A percentile compares a stretch with the other conserved stretches of the same genome.
Evolutionary conservation across 2,797 vertebrate genomes (phyloP).

Genomic region (Leuciscus waleckii): DNA sequence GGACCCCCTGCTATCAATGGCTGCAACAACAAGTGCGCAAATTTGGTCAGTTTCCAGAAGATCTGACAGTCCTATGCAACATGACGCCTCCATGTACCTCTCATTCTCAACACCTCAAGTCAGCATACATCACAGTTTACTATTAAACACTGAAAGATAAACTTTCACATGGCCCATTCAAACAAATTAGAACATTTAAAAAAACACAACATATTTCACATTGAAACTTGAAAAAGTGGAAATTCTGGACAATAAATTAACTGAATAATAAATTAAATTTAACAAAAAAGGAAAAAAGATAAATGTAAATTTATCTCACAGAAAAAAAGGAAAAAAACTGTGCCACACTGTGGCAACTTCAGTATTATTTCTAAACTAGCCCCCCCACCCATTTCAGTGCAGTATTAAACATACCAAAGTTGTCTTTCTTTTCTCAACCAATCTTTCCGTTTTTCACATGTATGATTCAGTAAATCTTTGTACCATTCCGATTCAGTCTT

Average conservation of each 20-base stretch:
- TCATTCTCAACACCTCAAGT: constrained; percentile 4
- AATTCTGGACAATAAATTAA: constrained; percentile 82
- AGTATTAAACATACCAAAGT: constrained; percentile 69
- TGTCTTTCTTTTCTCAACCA: constrained; percentile 36
- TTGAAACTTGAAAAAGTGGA: constrained; percentile 63
- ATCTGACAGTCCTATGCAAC: not conserved
- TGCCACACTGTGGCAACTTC: constrained; percentile 70
- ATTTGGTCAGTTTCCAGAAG: constrained; percentile 36
- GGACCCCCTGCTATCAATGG: not conserved
- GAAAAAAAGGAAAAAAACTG: constrained; percentile 65
- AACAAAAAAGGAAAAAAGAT: constrained; percentile 71
- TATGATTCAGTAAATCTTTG: constrained; percentile 44
- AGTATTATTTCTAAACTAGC: constrained; percentile 66
- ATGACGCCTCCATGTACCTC: constrained; percentile 3
- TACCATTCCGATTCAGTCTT: constrained; percentile 70
- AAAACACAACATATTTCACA: constrained; percentile 45
- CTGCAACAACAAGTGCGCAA: not conserved
- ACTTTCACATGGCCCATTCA: not conserved
- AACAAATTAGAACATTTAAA: not conserved
- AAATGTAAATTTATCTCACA: constrained; percentile 15
- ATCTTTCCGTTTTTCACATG: constrained; percentile 14
- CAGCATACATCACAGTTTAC: constrained; percentile 46
- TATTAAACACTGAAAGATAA: constrained; percentile 29
- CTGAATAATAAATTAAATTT: constrained; percentile 76
- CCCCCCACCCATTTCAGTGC: constrained; percentile 68